These are phyloP conservation scores for Chionis minor DNA, from an alignment of 2,113 vertebrate genomes.

Conservation along the genomic window DNA sequence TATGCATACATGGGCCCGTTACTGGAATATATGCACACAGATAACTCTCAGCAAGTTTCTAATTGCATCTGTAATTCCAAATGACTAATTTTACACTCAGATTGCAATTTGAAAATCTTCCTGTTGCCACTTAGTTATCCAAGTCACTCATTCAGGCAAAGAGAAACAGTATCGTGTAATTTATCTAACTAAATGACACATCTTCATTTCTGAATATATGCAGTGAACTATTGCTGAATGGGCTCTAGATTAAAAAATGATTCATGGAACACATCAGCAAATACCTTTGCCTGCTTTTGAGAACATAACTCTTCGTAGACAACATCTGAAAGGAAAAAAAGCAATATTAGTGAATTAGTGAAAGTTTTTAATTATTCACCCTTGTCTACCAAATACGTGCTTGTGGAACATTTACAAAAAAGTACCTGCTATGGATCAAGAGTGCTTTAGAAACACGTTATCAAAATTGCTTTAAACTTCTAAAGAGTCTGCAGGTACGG, in stretches of 20 bases:
- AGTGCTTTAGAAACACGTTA: neutral
- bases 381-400: neutral
- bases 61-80: neutral
- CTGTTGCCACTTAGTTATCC: neutral
- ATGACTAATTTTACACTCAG: neutral
- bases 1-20: accelerated
- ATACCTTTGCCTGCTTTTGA: neutral
- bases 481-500: neutral
- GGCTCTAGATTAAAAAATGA: neutral
- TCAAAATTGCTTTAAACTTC: neutral
- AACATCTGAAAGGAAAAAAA: neutral
- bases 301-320: neutral
- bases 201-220: neutral
- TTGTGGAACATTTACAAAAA: neutral
- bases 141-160: neutral
- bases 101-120: neutral
- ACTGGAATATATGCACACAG: neutral
- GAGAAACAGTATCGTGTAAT: neutral
- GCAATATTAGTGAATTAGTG: neutral
- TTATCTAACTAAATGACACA: neutral
- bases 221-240: neutral
- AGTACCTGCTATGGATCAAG: neutral
- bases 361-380: neutral
- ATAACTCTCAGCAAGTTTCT: neutral
- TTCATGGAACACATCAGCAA: neutral